Evolutionary conservation across 1,140 invertebrate genomes (phyloP).

Genomic region (Eurosta solidaginis): DNA sequence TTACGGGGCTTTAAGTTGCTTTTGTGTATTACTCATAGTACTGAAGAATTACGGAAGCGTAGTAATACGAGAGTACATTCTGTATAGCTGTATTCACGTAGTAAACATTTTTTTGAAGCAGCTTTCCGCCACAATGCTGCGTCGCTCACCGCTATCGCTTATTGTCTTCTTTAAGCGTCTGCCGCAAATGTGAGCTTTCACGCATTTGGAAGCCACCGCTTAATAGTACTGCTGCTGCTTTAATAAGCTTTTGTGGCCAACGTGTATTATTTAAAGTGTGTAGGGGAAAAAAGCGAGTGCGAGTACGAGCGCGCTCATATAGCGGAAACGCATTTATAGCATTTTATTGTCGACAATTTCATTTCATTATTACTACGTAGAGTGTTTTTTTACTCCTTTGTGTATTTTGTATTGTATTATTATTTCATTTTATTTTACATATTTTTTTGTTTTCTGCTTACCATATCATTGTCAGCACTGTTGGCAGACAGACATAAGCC

Average conservation of each 20-base stretch:
- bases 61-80: no score
- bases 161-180: background rate
- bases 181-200: background rate
- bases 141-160: background rate
- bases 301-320: background rate
- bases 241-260: conserved; percentile 25
- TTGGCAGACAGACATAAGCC: conserved; percentile 9
- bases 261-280: no score
- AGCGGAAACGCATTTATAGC: conserved; percentile 21
- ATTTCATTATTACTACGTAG: conserved; percentile 29
- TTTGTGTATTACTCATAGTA: no score
- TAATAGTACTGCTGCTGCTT: background rate
- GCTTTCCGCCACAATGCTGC: no score
- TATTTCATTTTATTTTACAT: conserved; percentile 10
- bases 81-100: no score
- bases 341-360: conserved; percentile 21
- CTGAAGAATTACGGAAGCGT: no score
- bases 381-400: conserved; percentile 13
- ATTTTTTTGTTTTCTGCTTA: background rate
- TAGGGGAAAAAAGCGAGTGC: no score
- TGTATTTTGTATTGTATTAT: background rate
- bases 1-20: no score
- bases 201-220: background rate
- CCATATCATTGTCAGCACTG: background rate
- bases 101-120: no score